Evolutionary conservation across 2,888 invertebrate species (phyloP), one percentile per base, ranked within the genome.

Genomic region (Tenthredo livida): DNA sequence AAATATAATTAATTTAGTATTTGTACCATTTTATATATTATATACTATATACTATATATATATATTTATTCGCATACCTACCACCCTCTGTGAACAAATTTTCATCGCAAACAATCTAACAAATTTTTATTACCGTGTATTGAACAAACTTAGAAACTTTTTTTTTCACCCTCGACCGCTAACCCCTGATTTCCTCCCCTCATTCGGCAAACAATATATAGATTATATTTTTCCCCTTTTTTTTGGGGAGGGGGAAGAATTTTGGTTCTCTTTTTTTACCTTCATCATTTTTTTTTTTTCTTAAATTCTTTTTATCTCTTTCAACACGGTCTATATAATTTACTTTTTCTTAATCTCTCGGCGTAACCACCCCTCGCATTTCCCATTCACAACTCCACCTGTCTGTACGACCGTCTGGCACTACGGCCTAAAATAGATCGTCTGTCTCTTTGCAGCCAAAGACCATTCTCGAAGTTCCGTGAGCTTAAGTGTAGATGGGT

Each of bases 371-470:
- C 61, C 61, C 21, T 58, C 37, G 21, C 80, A 21, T 40, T 50
- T 80, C 61, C 80, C 80, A 80, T 80, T 80, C 80, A 80, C 80
- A 80, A 80, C 80, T 80, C 80, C 80, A 80, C 80, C 80, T 80
- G 80, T 80, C 80, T 50, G 80, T 61, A 37, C 10, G 58, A 58
- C 21, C 80, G 80, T 80, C 80, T 80, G 61, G 80, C 80, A 40
- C 80, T 61, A 25, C 6, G 21, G 37, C 61, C 47, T n/a, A 40
- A 80, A 80, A 80, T 80, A 80, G 80, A 37, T 80, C 58, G 58
- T 37, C 40, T 5, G 58, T 40, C 21, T 40, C 37, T 61, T 80
- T 40, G 37, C 15, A 37, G 40, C 80, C 40, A 21, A 37, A 21
- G n/a, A 37, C 37, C 21, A 29, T n/a, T 58, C 21, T 25, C 29